These are phyloP conservation scores for Arctocebus calabarensis DNA, from an alignment of 2,797 vertebrate genomes.

Conservation along the genomic window DNA sequence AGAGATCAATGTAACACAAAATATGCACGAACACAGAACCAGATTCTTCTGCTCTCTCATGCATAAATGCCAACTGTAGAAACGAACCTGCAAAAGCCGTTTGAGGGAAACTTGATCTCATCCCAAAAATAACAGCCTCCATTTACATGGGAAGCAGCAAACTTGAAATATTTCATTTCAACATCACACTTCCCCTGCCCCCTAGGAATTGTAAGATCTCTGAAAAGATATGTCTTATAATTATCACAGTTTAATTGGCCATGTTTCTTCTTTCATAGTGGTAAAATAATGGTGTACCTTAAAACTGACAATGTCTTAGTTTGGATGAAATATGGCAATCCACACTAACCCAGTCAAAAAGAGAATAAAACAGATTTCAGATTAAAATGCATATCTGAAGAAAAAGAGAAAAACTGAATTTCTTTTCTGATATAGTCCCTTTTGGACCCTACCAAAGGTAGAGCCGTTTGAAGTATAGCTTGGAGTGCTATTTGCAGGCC, in stretches of 20 bases:
- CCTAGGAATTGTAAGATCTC: slow-evolving; percentile 11
- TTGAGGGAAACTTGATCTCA: slow-evolving; percentile 55
- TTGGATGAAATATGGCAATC: neutral
- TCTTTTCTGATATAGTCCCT: neutral
- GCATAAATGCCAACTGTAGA: neutral
- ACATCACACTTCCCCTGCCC: neutral
- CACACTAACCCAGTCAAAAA: neutral
- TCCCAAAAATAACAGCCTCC: slow-evolving; percentile 46
- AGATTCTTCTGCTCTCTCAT: neutral
- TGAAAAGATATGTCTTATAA: slow-evolving; percentile 18
- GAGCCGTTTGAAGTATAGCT: neutral
- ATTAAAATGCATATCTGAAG: slow-evolving; percentile 30
- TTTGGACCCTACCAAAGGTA: neutral
- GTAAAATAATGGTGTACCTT: neutral
- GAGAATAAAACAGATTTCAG: neutral
- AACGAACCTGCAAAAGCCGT: slow-evolving; percentile 28
- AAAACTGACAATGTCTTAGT: slow-evolving; percentile 25
- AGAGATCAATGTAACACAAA: slow-evolving; percentile 61
- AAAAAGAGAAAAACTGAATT: slow-evolving; percentile 5
- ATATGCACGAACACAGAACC: slow-evolving; percentile 11
- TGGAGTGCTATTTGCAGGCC: neutral
- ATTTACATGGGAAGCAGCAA: slow-evolving; percentile 12
- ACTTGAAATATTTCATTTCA: neutral
- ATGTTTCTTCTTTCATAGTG: neutral
- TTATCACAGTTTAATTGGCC: neutral